Conservation (phyloP, 2,888 invertebrate species). For the Apodemia duryi region DNA sequence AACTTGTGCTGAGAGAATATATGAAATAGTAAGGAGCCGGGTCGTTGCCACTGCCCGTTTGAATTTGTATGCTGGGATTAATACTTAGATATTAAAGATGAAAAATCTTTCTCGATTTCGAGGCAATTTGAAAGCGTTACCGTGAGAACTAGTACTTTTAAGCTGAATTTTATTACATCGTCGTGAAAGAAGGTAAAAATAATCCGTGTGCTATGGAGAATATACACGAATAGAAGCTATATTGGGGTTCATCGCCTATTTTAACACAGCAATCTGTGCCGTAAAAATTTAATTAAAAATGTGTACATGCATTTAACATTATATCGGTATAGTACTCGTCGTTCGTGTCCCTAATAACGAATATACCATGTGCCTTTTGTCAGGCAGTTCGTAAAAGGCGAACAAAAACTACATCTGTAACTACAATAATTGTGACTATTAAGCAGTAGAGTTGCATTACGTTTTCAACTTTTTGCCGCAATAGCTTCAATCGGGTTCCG, state of each 20-base stretch:
- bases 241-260: not conserved
- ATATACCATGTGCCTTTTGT: no score
- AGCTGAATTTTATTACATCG: slow-evolving; percentile 78
- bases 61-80: slow-evolving; percentile 10
- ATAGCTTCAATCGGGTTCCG: no score
- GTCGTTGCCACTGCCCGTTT: slow-evolving; percentile 1
- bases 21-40: slow-evolving; percentile 8
- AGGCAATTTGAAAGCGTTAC: slow-evolving; percentile 27
- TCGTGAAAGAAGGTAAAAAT: slow-evolving; percentile 72
- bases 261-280: not conserved
- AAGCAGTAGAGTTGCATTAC: no score
- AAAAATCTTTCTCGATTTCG: slow-evolving; percentile 14
- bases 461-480: no score
- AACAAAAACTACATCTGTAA: no score
- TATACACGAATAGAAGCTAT: not conserved
- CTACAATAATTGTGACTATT: no score
- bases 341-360: no score
- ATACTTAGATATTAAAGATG: slow-evolving; percentile 15
- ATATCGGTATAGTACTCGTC: no score
- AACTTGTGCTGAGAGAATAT: not conserved
- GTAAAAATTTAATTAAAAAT: slow-evolving; percentile 1
- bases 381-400: no score
- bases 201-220: slow-evolving; percentile 48
- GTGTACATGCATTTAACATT: no score
- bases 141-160: slow-evolving; percentile 52